These are phyloP conservation scores for Micrasema longulum DNA, from an alignment of 1,140 invertebrate genomes.

Conservation along the genomic window DNA sequence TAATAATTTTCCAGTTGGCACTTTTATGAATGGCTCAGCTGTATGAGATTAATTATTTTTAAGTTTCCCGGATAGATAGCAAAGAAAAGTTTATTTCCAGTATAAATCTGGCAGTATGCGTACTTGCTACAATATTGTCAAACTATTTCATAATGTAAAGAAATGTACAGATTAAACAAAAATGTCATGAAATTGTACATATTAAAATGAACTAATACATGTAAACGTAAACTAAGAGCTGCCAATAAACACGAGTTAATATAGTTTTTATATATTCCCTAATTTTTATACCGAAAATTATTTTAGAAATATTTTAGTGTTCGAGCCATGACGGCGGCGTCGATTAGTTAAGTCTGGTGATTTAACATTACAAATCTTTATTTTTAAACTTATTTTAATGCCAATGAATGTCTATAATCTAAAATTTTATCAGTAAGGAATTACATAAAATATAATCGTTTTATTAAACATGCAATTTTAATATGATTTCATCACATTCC, in stretches of 20 bases:
- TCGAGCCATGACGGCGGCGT: constrained; percentile 26
- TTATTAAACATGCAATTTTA: neutral
- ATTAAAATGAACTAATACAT: constrained; percentile 6
- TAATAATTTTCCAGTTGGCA: too few species aligned
- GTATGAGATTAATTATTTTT: constrained; percentile 18
- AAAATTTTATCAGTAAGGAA: constrained; percentile 15
- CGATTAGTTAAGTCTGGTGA: neutral
- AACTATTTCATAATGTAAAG: constrained; percentile 2
- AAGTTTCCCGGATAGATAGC: constrained; percentile 2
- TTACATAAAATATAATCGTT: constrained; percentile 5
- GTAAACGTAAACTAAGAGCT: too few species aligned
- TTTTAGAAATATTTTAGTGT: constrained; percentile 32
- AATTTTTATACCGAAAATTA: constrained; percentile 24
- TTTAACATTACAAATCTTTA: constrained; percentile 21
- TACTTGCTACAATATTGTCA: too few species aligned
- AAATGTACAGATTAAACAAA: constrained; percentile 29
- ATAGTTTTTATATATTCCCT: constrained; percentile 33
- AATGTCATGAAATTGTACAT: constrained; percentile 15
- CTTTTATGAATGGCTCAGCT: constrained; percentile 21
- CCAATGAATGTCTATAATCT: constrained; percentile 35
- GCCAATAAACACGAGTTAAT: constrained; percentile 19
- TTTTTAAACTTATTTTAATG: constrained; percentile 28
- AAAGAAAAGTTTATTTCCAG: neutral
- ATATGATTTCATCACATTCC: constrained; percentile 1
- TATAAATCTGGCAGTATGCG: constrained; percentile 4